Base-by-base conservation (phyloP, 1,140 invertebrate genomes). In the Eufriesea mexicana region DNA sequence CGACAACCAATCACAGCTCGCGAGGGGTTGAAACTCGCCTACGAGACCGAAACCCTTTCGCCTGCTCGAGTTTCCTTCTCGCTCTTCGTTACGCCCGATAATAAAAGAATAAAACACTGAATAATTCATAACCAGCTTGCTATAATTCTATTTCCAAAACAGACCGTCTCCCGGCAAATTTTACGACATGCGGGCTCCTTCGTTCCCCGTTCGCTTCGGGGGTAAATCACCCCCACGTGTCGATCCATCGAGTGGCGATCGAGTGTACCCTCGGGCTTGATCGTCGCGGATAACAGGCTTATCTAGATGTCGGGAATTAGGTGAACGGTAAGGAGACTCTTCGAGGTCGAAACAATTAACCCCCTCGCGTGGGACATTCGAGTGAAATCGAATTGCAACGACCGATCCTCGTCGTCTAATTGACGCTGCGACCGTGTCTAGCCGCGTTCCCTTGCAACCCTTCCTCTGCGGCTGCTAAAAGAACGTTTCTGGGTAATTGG, bases 121-220 rank as follows among this genome's bases (percentile, higher is more conserved):
- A 87, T 87, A 87, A 87, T 87, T 87, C 76, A 87, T 86, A 73
- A 86, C 76, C 76, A 51, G 62, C 64, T 23, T 68, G 10, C 47
- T n/a, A 1, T 90, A 91, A 91, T 91, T 91, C 61, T 90, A 81
- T 91, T 91, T 89, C 35, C 84, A 90, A 89, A 91, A 91, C 72
- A 91, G 61, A 73, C 57, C 25, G 71, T 79, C 70, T 54, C 54
- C 14, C 12, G 51, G 9, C 28, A 59, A 78, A 88, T 78, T 62
- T 62, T n/a, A 35, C 16, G 20, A 23, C 49, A 87, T 87, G 75
- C 86, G 86, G 86, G 86, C 54, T 79, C 45, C 47, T 79, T 71
- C 57, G 47, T 59, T 18, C 64, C 61, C 55, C 16, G 28, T 59
- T 16, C 0, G 62, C 61, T 49, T 12, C 49, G 16, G 62, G 2